Conservation (phyloP, 2,888 invertebrate species). For the Parnassius smintheus region DNA sequence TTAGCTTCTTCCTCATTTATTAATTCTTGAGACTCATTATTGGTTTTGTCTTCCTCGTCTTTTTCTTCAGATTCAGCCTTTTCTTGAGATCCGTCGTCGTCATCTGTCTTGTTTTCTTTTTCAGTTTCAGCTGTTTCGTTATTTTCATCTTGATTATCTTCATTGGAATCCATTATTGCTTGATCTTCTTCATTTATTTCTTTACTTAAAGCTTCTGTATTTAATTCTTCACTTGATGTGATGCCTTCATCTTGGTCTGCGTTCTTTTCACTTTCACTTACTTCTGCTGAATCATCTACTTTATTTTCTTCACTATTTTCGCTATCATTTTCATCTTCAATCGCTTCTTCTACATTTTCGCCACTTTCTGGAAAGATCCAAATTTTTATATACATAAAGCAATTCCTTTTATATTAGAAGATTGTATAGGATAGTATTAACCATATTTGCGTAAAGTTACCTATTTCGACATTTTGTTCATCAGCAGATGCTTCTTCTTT, state of each 20-base stretch:
- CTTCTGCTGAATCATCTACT: conserved; percentile 43
- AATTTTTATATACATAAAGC: conserved; percentile 3
- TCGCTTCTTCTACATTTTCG: conserved; percentile 51
- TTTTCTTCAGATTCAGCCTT: conserved; percentile 61
- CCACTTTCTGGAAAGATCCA: conserved; percentile 59
- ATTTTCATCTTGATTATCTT: conserved; percentile 37
- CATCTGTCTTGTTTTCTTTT: conserved; percentile 45
- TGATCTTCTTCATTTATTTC: conserved; percentile 38
- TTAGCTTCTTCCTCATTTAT: conserved; percentile 48
- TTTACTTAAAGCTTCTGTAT: conserved; percentile 21
- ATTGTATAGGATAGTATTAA: no score
- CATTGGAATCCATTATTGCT: conserved; percentile 46
- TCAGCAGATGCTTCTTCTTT: conserved; percentile 73
- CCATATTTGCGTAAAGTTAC: conserved; percentile 36
- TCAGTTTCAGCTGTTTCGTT: conserved; percentile 36
- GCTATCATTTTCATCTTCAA: conserved; percentile 39
- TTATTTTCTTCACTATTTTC: conserved; percentile 39
- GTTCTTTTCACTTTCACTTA: conserved; percentile 44
- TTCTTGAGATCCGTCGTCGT: conserved; percentile 72
- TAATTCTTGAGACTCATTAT: conserved; percentile 43
- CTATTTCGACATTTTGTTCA: conserved; percentile 69
- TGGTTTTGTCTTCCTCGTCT: conserved; percentile 41
- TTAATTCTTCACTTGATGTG: conserved; percentile 36
- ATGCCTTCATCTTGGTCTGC: conserved; percentile 48
- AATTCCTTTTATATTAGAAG: neutral